Evolutionary conservation across 1,140 invertebrate genomes (phyloP), one percentile per base, ranked within the genome.

Genomic region (Nephotettix cincticeps): DNA sequence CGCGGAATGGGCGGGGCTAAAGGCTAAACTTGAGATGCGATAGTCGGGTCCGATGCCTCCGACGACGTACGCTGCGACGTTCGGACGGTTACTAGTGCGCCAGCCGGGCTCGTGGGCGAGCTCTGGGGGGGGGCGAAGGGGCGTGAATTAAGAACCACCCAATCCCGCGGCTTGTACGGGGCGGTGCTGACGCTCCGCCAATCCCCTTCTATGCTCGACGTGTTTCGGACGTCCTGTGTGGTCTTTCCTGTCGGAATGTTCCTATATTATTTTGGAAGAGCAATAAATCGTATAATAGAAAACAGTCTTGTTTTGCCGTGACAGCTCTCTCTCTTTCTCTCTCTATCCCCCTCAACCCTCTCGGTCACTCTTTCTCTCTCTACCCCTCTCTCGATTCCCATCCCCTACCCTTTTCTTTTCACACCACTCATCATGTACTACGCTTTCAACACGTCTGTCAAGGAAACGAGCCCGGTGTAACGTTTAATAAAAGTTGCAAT

Each of bases 201-300:
- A 67, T 67, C n/a, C 32, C 17, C 32, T 21, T 11, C n/a, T 45
- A 19, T 19, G 23, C 23, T 40, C 64, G 61, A 67, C 27, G 40
- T 29, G 27, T 27, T 67, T 67, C 27, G 40, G 40, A 27, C 64
- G 30, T 43, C 64, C 32, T 67, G 64, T 67, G 64, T 67, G 64
- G 64, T 67, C 64, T 61, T 61, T 67, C 36, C 64, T 67, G 64
- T 67, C 64, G 64, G 64, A 67, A 67, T 67, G 64, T 67, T 67
- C 64, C 64, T 43, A 27, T 43, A 43, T 43, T 67, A 43, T 43
- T 67, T 67, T 45, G 64, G 40, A 67, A 67, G 32, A 67, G 32
- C 40, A 67, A 67, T 67, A 67, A 67, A 67, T 67, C 40, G 25
- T 67, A 13, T 67, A 67, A 67, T 67, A 67, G 64, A 67, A 67